Evolutionary conservation across 2,888 invertebrate genomes (phyloP).

Genomic region (Vannuccia rotundouncinata): DNA sequence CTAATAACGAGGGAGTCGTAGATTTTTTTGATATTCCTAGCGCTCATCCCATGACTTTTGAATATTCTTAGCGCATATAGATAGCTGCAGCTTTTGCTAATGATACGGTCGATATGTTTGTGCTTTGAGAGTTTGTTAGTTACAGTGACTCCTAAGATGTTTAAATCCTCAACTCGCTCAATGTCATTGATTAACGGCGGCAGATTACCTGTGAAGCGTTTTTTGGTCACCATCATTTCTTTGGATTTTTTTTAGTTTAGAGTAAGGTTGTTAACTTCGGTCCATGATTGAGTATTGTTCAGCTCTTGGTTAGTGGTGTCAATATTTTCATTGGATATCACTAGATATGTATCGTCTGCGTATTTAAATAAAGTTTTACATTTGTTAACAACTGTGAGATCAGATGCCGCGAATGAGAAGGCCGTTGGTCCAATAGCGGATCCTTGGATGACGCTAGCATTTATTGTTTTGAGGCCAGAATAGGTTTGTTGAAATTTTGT

Average conservation of each 20-base stretch:
- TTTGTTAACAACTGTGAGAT: not conserved
- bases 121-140: no score
- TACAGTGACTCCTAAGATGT: no score
- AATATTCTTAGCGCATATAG: no score
- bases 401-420: not conserved
- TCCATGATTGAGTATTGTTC: constrained; percentile 18
- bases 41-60: no score
- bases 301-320: constrained; percentile 21
- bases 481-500: not conserved
- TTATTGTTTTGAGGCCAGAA: not conserved
- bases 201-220: no score
- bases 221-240: no score
- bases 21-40: no score
- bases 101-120: no score
- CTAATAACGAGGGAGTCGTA: no score
- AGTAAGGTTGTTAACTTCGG: constrained; percentile 20
- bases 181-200: no score
- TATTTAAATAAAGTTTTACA: constrained; percentile 15
- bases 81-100: no score
- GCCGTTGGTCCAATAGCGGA: not conserved
- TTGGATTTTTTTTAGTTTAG: constrained; percentile 9
- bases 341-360: constrained; percentile 20
- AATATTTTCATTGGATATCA: constrained; percentile 18
- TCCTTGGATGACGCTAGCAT: not conserved
- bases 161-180: no score